Evolutionary conservation across 2,113 vertebrate species (phyloP), one percentile per base, ranked within the genome.

Genomic region (Oryzias woworae): DNA sequence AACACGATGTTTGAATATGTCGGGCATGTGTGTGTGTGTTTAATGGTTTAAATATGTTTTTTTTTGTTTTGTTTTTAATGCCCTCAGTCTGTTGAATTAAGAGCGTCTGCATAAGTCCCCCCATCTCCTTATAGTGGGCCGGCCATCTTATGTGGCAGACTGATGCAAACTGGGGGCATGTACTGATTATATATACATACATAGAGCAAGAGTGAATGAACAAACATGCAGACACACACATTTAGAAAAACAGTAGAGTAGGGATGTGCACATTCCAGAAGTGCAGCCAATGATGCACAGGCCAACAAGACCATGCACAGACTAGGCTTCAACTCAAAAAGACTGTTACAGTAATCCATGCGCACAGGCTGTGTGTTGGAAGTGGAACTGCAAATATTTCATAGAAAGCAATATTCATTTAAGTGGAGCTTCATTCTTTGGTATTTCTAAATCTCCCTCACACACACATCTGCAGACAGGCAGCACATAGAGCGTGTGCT

Each of bases 171-270:
- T 20, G 46, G 53, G 62, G 69, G 77, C 74, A 69, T 73, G 82
- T 42, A 64, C 36, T 73, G 66, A 85, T 85, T 73, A 85, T 70
- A 62, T 58, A 47, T 65, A 71, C 62, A 52, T 45, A 24, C 54
- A 20, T 61, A 49, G 61, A 69, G 58, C 22, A 53, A 20, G 28
- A 62, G 16, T 44, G 15, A 61, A 46, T 42, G 47, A 14, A 52
- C 49, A 53, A 12, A 20, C 43, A 54, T 26, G 41, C 36, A 62
- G 20, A 43, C 36, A 59, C 23, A 59, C 7, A 61, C 17, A 47
- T 13, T 61, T 57, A 53, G 59, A 78, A 63, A 62, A 36, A 36
- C 12, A 36, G 12, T 50, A 22, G 53, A 28, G 65, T 41, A 57
- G 22, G 18, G 46, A 69, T 64, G 54, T 75, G 49, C 66, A 63